Evolutionary conservation across 1,140 invertebrate species (phyloP).

Genomic region (Ditylenchus dipsaci): DNA sequence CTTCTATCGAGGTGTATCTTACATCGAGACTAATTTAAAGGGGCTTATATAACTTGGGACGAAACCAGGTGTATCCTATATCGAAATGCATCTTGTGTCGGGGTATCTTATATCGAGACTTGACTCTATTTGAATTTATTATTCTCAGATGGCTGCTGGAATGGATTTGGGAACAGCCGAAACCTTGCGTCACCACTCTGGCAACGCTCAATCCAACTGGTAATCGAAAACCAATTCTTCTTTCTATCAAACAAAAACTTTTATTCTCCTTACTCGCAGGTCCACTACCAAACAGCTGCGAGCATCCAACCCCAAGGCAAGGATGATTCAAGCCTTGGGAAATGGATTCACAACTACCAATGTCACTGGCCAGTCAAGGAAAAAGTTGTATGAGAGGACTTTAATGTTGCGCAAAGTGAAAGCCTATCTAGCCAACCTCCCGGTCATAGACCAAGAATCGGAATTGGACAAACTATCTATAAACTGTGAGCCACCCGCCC

Average conservation of each 20-base stretch:
- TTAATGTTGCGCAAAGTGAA: constrained; percentile 94
- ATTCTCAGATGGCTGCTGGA: background rate
- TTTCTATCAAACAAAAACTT: constrained; percentile 21
- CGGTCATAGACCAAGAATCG: constrained; percentile 85
- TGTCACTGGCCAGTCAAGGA: constrained; percentile 32
- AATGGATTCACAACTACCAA: constrained; percentile 20
- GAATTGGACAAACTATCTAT: constrained; percentile 78
- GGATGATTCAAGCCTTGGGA: background rate
- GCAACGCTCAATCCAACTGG: background rate
- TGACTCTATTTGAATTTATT: too few relatives aligned
- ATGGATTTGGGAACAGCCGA: background rate
- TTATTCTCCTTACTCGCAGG: too few relatives aligned
- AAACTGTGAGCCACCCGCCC: constrained; percentile 72
- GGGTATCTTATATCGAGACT: too few relatives aligned
- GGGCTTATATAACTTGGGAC: too few relatives aligned
- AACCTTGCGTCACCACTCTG: background rate
- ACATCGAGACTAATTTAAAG: too few relatives aligned
- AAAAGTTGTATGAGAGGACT: constrained; percentile 64
- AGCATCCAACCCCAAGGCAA: background rate
- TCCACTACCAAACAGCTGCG: background rate
- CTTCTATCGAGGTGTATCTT: too few relatives aligned
- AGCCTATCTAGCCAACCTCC: constrained; percentile 85
- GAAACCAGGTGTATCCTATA: too few relatives aligned
- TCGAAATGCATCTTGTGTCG: too few relatives aligned
- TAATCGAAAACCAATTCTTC: background rate